Evolutionary conservation across 2,888 invertebrate species (phyloP), one percentile per base, ranked within the genome.

Genomic region (Merodon equestris): DNA sequence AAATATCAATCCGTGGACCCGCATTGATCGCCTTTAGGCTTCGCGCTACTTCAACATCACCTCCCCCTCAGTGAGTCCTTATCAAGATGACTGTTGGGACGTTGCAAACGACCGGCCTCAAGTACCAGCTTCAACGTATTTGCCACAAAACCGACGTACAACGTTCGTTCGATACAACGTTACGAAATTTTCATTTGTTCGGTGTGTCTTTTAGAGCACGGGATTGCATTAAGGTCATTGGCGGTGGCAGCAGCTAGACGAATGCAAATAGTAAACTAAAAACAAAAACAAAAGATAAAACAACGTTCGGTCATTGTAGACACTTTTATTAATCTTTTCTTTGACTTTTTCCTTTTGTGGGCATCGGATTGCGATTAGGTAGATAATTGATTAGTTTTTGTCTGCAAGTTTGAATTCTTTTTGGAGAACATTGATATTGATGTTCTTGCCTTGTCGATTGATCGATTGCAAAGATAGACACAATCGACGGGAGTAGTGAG

Each of bases 181-280:
- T 27, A 27, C 27, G 27, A 27, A 2, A 27, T 27, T 27, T 27
- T 27, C 27, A 7, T 7, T 27, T 27, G 27, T 27, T 27, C 27
- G 27, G 7, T 7, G 27, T 27, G 27, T 57, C 64, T 67, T 61
- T 40, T n/a, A 72, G 44, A 61, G 72, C 72, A 57, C 61, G 17
- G 72, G 57, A 61, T 77, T 40, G 72, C 66, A 77, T 72, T 77
- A 72, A 77, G 76, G 76, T 77, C 76, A 77, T 72, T 77, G 72
- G 56, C 61, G 72, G 53, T 42, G 47, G 47, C 38, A 36, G 64
- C 13, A 14, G 47, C 50, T 12, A 40, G n/a, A 27, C 12, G 10
- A 40, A 40, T n/a, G n/a, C 40, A 40, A 36, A 34, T 36, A n/a
- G 40, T 7, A 40, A 40, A n/a, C 40, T 10, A 10, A 40, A 7